These are phyloP conservation scores for Caenorhabditis zanzibari DNA, from an alignment of 2,888 invertebrate species.

Conservation along the genomic window DNA sequence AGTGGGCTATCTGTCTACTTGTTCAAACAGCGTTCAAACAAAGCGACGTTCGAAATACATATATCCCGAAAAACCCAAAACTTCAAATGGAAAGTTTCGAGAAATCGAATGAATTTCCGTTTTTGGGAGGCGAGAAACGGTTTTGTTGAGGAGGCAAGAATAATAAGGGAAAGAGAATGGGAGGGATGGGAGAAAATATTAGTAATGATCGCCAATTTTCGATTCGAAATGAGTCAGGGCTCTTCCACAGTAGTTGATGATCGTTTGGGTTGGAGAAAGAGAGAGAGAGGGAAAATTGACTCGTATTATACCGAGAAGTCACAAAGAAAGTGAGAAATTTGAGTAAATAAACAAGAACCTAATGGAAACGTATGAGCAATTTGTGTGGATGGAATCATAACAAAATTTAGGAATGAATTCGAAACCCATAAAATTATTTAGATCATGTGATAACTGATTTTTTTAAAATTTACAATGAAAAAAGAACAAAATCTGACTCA, in stretches of 20 bases:
- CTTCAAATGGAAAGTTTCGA: slow-evolving; percentile 7
- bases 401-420: too few species aligned
- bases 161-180: not conserved
- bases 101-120: slow-evolving; percentile 20
- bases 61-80: slow-evolving; percentile 18
- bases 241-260: slow-evolving; percentile 18
- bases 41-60: not conserved
- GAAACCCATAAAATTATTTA: too few species aligned
- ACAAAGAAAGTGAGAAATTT: slow-evolving; percentile 35
- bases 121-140: not conserved
- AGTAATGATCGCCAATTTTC: slow-evolving; percentile 39
- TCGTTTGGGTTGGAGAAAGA: slow-evolving; percentile 3
- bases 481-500: too few species aligned
- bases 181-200: slow-evolving; percentile 28
- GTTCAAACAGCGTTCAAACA: slow-evolving; percentile 12
- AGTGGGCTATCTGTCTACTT: slow-evolving; percentile 48
- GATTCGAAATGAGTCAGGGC: slow-evolving; percentile 29
- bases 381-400: too few species aligned
- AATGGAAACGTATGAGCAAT: slow-evolving; percentile 24
- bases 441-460: too few species aligned
- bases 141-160: not conserved
- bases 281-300: slow-evolving; percentile 35
- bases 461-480: too few species aligned
- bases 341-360: slow-evolving; percentile 51
- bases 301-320: slow-evolving; percentile 35